A percentile compares a stretch with the other conserved stretches of the same genome.
Evolutionary conservation across 2,797 vertebrate genomes (phyloP).

Genomic region (Girardinus metallicus): DNA sequence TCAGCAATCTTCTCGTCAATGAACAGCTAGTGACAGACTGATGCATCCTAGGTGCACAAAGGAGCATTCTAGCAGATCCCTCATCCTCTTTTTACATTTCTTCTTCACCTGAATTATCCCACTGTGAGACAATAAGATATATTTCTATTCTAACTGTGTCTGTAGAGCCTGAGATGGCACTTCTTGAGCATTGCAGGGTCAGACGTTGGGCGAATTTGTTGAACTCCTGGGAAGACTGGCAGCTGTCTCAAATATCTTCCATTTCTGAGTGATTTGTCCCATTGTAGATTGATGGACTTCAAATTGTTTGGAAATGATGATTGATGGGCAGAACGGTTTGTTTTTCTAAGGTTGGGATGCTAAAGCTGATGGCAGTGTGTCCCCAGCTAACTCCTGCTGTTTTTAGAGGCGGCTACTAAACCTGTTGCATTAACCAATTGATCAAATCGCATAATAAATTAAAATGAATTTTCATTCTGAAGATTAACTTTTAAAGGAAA

Average conservation of each 20-base stretch:
- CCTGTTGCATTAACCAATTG: too few relatives aligned
- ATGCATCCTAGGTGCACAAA: not conserved
- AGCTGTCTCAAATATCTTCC: not conserved
- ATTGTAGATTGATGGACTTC: not conserved
- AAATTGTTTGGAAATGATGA: slow-evolving; percentile 5
- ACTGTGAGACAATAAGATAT: not conserved
- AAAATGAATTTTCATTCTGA: too few relatives aligned
- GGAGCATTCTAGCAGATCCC: not conserved
- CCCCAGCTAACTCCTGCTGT: not conserved
- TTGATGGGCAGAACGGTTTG: not conserved
- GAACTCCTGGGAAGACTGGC: not conserved
- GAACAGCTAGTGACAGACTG: not conserved
- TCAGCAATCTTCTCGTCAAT: too few relatives aligned
- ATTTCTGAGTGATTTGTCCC: not conserved
- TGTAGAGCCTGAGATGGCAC: not conserved
- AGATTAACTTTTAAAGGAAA: too few relatives aligned
- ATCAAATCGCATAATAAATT: too few relatives aligned
- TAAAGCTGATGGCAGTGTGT: not conserved
- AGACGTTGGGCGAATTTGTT: not conserved
- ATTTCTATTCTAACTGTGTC: not conserved
- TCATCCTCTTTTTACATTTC: not conserved
- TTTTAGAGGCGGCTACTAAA: not conserved
- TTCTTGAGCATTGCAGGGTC: not conserved
- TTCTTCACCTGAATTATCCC: not conserved
- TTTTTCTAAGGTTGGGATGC: not conserved